Evolutionary conservation across 2,888 invertebrate genomes (phyloP), one percentile per base, ranked within the genome.

Genomic region (Oasisia sp.): DNA sequence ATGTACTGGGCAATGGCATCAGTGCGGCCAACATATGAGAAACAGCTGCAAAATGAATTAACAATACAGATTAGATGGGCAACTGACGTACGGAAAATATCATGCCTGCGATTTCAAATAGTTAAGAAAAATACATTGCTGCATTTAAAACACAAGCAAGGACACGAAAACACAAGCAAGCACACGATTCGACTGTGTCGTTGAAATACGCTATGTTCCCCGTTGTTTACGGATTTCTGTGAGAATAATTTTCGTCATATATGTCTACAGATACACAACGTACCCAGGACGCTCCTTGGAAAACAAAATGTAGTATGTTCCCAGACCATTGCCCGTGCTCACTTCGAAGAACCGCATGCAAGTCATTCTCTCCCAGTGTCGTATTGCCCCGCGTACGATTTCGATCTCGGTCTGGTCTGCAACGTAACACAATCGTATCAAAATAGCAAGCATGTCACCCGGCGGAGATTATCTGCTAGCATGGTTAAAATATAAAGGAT

Each of bases 11-110:
- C 91, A 9, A 44, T 91, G 58, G 89, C 32, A 14, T 32, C 32
- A 9, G 89, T 89, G 50, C 45, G 90, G 14, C 93, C 93, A n/a
- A 93, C 92, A 89, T 92, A 92, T 32, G 93, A 93, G n/a, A 91
- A 92, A 91, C 93, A 93, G 32, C 93, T 92, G 50, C 7, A 91
- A 90, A 32, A 58, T 38, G 4, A 27, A 50, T 27, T 74, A 74
- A 74, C 74, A 27, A 19, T 74, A 74, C 74, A 27, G 74, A 74
- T 74, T 74, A 74, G 74, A 27, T 74, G 56, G 74, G 74, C 19
- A 74, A 19, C n/a, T 74, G 27, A 74, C 27, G 58, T 58, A 0
- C 27, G 50, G 14, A 50, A 50, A 50, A 50, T 50, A 50, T 38
- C 38, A 38, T 50, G 50, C 50, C 14, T 50, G 50, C 50, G 50